Evolutionary conservation across 2,888 invertebrate species (phyloP).

Genomic region (Lasioglossum malachurum): DNA sequence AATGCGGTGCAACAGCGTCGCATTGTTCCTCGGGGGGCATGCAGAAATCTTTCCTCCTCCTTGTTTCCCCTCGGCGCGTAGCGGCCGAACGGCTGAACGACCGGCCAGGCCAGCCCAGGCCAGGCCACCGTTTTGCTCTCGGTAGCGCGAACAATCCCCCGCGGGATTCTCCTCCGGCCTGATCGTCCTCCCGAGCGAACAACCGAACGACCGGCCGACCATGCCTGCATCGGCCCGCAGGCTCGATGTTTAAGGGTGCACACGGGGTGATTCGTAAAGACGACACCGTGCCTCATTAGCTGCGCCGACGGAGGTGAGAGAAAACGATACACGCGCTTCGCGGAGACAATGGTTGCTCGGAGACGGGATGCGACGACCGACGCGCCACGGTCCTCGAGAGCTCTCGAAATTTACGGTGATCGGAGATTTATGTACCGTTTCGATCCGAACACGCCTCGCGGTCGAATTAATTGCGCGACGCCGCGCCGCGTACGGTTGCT

Average conservation of each 20-base stretch:
- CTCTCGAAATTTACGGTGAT: conserved; percentile 59
- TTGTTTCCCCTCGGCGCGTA: conserved; percentile 30
- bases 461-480: conserved; percentile 50
- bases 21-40: conserved; percentile 69
- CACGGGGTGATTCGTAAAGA: conserved; percentile 69
- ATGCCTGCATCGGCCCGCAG: not conserved
- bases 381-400: not conserved
- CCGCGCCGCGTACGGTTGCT: conserved; percentile 22
- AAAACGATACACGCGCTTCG: conserved; percentile 51
- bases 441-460: conserved; percentile 51
- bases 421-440: conserved; percentile 56
- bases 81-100: not conserved
- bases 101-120: not conserved
- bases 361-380: conserved; percentile 17
- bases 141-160: conserved; percentile 53
- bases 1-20: conserved; percentile 73
- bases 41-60: conserved; percentile 61
- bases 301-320: conserved; percentile 44
- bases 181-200: not conserved
- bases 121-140: conserved; percentile 41
- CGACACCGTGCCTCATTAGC: conserved; percentile 68
- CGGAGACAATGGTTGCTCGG: conserved; percentile 57
- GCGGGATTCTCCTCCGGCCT: conserved; percentile 34
- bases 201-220: not conserved
- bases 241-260: conserved; percentile 62